Conservation (phyloP, 2,888 invertebrate genomes). For the Romanomermis culicivorax region DNA sequence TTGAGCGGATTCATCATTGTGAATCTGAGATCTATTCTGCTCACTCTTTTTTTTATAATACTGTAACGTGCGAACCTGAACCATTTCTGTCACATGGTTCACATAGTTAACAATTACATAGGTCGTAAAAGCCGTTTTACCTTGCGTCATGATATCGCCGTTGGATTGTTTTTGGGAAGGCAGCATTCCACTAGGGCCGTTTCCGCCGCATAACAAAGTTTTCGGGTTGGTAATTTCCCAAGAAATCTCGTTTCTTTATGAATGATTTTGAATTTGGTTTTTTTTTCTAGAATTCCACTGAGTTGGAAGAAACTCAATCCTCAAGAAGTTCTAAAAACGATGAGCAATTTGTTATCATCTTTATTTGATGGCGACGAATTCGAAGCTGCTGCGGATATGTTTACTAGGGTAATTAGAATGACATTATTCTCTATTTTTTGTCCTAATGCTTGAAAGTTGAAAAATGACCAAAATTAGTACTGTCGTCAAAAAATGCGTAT, state of each 20-base stretch:
- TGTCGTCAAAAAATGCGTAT: no score
- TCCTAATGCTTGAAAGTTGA: no score
- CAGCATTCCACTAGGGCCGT: conserved; percentile 65
- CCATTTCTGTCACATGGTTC: no score
- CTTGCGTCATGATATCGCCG: conserved; percentile 90
- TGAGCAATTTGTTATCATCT: background rate
- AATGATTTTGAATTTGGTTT: background rate
- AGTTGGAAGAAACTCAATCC: background rate
- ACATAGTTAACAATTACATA: background rate
- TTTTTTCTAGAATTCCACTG: no score
- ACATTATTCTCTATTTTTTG: background rate
- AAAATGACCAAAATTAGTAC: no score
- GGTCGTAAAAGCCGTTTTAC: conserved; percentile 69
- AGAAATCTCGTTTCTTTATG: background rate
- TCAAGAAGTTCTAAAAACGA: background rate
- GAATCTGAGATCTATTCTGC: no score
- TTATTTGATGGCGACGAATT: background rate
- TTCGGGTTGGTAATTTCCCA: conserved; percentile 5
- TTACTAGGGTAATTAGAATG: background rate
- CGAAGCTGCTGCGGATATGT: background rate
- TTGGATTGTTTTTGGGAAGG: conserved; percentile 99
- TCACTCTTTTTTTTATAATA: no score
- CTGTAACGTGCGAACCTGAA: no score
- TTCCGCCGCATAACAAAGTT: conserved; percentile 16
- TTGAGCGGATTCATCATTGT: no score